Evolutionary conservation across 1,140 invertebrate species (phyloP), one percentile per base, ranked within the genome.

Genomic region (Cydia splendana): DNA sequence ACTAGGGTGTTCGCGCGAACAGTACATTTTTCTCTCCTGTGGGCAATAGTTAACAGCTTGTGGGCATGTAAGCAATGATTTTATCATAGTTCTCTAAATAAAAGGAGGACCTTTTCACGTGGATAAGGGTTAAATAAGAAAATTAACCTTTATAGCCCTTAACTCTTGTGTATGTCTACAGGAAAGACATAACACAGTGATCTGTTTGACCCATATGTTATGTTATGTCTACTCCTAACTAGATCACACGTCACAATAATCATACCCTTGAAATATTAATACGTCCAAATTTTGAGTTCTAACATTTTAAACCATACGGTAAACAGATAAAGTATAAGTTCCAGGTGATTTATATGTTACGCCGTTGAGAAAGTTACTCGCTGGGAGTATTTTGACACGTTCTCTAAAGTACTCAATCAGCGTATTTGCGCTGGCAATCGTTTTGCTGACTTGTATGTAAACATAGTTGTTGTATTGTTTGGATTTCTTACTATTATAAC

Each of bases 361-460:
- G 53, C 0, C n/a, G 53, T 57, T 57, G 5, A 18, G 53, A 20
- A 57, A 62, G 10, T 62, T 18, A 24, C 15, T 24, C 9, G 7
- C 9, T n/a, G 57, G 2, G 6, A 24, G 20, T 62, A 62, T 62
- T 62, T 62, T 62, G 57, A 62, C 57, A 62, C 57, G 57, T 62
- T 12, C 57, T 6, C n/a, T 18, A 57, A 18, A 57, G 3, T 13
- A 18, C n/a, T n/a, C 53, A 57, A 18, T 57, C 53, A 57, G 53
- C 53, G 53, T n/a, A 57, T 57, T 57, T 18, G 6, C 15, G n/a
- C 5, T 20, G n/a, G 53, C 45, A 48, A 48, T 5, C 1, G 1
- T 18, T 57, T 57, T 18, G 53, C 53, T 57, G 53, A 57, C 15
- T 57, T 18, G n/a, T 57, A 57, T 57, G 53, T 57, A 57, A 57